Evolutionary conservation across 2,888 invertebrate species (phyloP), one percentile per base, ranked within the genome.

Genomic region (Plebejus argus): DNA sequence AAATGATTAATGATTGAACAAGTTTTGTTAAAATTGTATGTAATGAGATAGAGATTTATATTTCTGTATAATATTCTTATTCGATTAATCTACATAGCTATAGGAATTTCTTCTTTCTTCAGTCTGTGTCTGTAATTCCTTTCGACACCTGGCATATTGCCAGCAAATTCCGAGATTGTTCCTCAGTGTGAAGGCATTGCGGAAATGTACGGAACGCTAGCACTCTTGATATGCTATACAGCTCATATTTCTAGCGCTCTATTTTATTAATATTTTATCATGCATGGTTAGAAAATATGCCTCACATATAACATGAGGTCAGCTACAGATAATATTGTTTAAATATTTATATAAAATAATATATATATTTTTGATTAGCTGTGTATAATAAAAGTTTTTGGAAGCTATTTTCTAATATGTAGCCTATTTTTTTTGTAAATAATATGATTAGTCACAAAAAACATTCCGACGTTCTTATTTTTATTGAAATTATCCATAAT

Each of bases 101-200:
- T 5, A 5, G 28, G 28, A 20, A 28, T 28, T 12, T 61, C 1
- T 33, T 66, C 66, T 66, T 28, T 66, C 28, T 66, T 28, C 7
- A 66, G 28, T 15, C 61, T 20, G 18, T 18, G 49, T 49, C 61
- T 23, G 33, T 66, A 66, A 66, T 66, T 66, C 66, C 66, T 33
- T 15, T 66, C 66, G 66, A 66, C 66, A 66, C 66, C 18, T 66
- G 66, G 66, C 66, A 33, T 15, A 33, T 10, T 33, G 66, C 66
- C 66, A 66, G 28, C 66, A 33, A 28, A 66, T 66, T 66, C 66
- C 23, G 33, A 66, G 66, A 66, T 66, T 66, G 66, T 66, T 66
- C 28, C 61, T 15, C 66, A 66, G 66, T 66, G 66, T 66, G 66
- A 66, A 66, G 66, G 66, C 18, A 66, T 66, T 28, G 66, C 28